A percentile compares a stretch with the other conserved stretches of the same genome.
Evolutionary conservation across 2,797 vertebrate species (phyloP).

Genomic region (Myripristis murdjan): DNA sequence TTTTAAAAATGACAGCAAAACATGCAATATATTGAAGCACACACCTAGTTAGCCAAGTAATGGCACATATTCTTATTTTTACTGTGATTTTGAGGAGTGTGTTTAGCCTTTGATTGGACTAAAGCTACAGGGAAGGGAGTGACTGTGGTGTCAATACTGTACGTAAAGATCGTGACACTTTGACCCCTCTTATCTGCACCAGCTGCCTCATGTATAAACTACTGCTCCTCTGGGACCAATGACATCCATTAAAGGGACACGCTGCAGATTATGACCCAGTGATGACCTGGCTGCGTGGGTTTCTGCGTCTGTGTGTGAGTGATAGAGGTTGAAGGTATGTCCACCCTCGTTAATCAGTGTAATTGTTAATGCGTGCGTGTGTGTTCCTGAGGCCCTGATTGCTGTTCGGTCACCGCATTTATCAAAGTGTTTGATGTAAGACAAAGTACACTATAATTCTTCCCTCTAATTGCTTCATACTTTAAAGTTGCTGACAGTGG

Average conservation of each 20-base stretch:
- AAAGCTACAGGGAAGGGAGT: no score
- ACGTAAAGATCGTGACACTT: conserved; percentile 26
- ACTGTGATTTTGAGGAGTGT: not conserved
- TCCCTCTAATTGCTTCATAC: not conserved
- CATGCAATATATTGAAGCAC: not conserved
- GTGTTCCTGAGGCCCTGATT: no score
- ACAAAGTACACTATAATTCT: not conserved
- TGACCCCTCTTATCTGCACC: conserved; percentile 38
- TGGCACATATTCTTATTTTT: not conserved
- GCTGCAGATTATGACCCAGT: conserved; percentile 32
- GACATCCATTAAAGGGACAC: conserved; percentile 42
- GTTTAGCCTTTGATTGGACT: no score
- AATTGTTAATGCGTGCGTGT: not conserved
- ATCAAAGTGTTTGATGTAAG: not conserved
- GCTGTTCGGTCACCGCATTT: no score
- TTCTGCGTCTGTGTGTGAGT: not conserved
- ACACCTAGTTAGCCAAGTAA: not conserved
- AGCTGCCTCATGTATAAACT: conserved; percentile 55
- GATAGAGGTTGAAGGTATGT: not conserved
- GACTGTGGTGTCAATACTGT: conserved; percentile 15
- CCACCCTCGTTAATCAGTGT: not conserved
- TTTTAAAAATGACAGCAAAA: not conserved
- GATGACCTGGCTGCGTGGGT: conserved; percentile 22
- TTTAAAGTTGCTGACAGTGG: not conserved
- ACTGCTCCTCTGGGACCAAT: conserved; percentile 62